These are phyloP conservation scores for Trissolcus brochymenae DNA, from an alignment of 2,888 invertebrate species.

Conservation along the genomic window DNA sequence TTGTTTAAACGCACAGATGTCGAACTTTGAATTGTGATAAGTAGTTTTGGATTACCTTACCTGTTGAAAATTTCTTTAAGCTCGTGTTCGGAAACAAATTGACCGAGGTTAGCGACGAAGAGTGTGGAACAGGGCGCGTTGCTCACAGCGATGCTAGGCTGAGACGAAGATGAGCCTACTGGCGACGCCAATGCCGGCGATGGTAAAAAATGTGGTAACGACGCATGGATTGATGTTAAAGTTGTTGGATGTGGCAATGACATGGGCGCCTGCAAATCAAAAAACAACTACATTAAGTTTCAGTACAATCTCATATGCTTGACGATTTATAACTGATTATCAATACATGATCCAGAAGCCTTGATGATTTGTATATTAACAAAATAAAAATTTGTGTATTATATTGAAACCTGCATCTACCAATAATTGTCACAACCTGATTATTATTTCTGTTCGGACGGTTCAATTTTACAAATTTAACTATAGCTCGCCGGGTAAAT, in stretches of 20 bases:
- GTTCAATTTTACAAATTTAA: too few relatives aligned
- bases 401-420: too few relatives aligned
- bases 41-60: constrained; percentile 78
- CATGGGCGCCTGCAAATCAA: constrained; percentile 77
- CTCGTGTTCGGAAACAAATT: constrained; percentile 98
- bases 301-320: neutral
- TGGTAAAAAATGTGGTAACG: constrained; percentile 91
- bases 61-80: constrained; percentile 98
- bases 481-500: too few relatives aligned
- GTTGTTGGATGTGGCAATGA: constrained; percentile 82
- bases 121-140: constrained; percentile 97
- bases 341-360: neutral
- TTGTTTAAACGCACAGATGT: neutral
- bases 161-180: constrained; percentile 86
- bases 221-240: constrained; percentile 84
- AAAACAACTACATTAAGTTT: neutral
- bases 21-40: neutral
- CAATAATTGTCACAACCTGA: too few relatives aligned
- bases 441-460: too few relatives aligned
- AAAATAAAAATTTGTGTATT: neutral
- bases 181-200: constrained; percentile 95
- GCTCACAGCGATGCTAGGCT: constrained; percentile 81
- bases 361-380: neutral
- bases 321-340: neutral
- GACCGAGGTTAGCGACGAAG: constrained; percentile 98